Base-by-base conservation (phyloP, 2,888 invertebrate species). In the Rhorus exstirpatorius region DNA sequence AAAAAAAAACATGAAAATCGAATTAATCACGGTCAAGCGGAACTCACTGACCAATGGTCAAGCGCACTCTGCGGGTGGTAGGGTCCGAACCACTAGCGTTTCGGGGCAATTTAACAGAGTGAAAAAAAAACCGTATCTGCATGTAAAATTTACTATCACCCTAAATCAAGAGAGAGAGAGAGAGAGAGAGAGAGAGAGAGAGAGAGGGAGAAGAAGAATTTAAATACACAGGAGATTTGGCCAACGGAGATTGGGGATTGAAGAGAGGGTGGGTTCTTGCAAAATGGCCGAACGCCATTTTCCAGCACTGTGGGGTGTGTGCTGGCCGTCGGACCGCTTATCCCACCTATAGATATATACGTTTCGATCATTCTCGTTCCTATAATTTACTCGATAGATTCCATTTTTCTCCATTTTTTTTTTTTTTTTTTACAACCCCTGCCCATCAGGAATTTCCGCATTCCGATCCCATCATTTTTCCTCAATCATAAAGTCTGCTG, bases 21-120 rank as follows among this genome's bases (percentile, higher is more conserved):
- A 87, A 90, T 92, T 90, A 92, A 83, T 91, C 84, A 91, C 87
- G 92, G 92, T 92, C 92, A 92, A 92, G 88, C 87, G 84, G 89
- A 81, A 70, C 79, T 38, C 26, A 85, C 79, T 91, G 93, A 90
- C 92, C 92, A 89, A 86, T 88, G 93, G 92, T 92, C 92, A 92
- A 91, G 84, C 85, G 84, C 81, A 87, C 88, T 1, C 92, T 77
- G 88, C 89, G 83, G 92, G 92, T 85, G 87, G 88, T 88, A 17
- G 46, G 58, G 63, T 75, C 58, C 79, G 75, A 87, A 83, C 88
- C 86, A 80, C 85, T 88, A 83, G 85, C 83, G 82, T 87, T 88
- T 87, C 86, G 76, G 79, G 86, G 82, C 87, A 87, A 91, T 89
- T 90, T 88, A 88, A 85, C 85, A 83, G 85, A 88, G 65, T 71